Evolutionary conservation across 2,797 vertebrate genomes (phyloP).

Genomic region (Odontamblyopus rebecca): DNA sequence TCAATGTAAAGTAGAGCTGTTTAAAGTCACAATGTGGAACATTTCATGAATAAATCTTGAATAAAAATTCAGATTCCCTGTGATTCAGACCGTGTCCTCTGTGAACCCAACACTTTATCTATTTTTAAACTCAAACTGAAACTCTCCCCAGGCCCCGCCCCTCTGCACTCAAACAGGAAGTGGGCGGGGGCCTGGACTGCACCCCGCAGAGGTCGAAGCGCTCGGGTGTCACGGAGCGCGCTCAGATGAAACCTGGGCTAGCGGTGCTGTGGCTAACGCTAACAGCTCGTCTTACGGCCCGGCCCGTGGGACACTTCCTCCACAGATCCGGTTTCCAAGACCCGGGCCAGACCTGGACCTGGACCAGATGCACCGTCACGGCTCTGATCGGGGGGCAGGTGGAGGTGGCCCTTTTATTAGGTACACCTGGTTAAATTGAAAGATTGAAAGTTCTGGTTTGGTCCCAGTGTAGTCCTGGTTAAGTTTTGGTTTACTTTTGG

Average conservation of each 20-base stretch:
- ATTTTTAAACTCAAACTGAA: neutral
- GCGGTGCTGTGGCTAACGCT: neutral
- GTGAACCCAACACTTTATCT: neutral
- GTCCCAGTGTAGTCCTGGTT: neutral
- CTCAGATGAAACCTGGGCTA: neutral
- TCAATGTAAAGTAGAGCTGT: no score
- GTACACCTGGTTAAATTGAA: neutral
- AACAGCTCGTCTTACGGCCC: neutral
- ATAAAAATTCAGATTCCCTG: no score
- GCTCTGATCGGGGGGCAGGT: neutral
- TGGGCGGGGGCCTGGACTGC: neutral
- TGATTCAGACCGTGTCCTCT: neutral
- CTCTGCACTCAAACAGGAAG: neutral
- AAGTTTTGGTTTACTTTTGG: neutral
- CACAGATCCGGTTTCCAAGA: neutral
- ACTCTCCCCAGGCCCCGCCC: neutral
- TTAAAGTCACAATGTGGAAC: no score
- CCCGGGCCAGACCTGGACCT: neutral
- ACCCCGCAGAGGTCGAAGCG: neutral
- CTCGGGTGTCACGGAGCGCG: conserved; percentile 3
- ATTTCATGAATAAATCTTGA: no score
- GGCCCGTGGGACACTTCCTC: neutral
- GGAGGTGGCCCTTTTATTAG: neutral
- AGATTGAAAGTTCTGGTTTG: neutral
- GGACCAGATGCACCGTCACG: neutral